Conservation (phyloP, 2,113 vertebrate species). For the Pseudopipra pipra region DNA sequence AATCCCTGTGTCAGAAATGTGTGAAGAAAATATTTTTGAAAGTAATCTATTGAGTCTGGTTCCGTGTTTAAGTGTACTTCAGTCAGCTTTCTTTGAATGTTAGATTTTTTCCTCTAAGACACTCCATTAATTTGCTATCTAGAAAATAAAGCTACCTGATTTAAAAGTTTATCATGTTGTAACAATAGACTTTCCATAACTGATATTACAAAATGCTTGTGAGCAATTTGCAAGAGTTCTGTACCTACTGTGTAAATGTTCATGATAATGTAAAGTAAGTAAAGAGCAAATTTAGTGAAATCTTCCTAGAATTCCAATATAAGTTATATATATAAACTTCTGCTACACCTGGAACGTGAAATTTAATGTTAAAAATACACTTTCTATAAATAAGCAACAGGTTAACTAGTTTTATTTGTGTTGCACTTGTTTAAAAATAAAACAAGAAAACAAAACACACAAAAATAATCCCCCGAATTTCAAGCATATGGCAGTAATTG, state of each 20-base stretch:
- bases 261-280: not conserved
- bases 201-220: not conserved
- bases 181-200: not conserved
- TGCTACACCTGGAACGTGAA: not conserved
- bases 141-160: not conserved
- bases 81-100: not conserved
- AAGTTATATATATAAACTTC: not conserved
- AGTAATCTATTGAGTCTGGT: not conserved
- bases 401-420: not conserved
- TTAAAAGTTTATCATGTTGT: not conserved
- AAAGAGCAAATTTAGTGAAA: not conserved
- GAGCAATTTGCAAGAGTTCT: not conserved
- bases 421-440: not conserved
- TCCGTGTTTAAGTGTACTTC: not conserved
- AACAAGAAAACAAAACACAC: not conserved
- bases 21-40: not conserved
- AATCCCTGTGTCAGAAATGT: not conserved
- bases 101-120: not conserved
- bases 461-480: not conserved
- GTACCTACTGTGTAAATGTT: not conserved
- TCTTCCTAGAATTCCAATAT: not conserved
- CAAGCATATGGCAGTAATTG: slow-evolving; percentile 31
- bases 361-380: not conserved
- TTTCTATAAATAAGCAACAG: not conserved
- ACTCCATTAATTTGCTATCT: not conserved